Conservation (phyloP, 2,888 invertebrate species). For the Ophioninae sp. region DNA sequence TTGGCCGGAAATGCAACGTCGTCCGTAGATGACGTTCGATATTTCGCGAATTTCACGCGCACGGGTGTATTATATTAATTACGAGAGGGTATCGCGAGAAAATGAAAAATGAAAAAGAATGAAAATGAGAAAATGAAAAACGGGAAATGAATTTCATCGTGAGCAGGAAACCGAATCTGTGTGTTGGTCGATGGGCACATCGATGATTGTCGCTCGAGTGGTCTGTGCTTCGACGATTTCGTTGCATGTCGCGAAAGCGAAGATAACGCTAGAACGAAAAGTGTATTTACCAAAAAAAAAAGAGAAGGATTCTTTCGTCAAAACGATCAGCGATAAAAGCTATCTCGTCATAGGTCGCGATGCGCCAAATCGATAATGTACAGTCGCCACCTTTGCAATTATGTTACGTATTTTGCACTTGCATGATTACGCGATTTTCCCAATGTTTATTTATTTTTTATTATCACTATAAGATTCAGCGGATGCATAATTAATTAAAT, state of each 20-base stretch:
- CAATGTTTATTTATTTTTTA: neutral
- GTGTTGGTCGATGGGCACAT: constrained; percentile 27
- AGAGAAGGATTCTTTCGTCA: constrained; percentile 20
- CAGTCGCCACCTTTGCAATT: constrained; percentile 10
- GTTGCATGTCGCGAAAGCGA: constrained; percentile 20
- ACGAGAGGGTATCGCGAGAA: constrained; percentile 9
- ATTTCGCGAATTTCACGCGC: neutral
- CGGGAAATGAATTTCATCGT: constrained; percentile 56
- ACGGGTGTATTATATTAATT: constrained; percentile 43
- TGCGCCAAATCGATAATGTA: constrained; percentile 37
- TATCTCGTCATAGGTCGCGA: neutral
- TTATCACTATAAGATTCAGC: neutral
- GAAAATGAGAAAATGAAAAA: no score
- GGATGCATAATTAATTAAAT: neutral
- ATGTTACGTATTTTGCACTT: neutral
- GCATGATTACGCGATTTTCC: neutral
- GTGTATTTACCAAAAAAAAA: constrained; percentile 19
- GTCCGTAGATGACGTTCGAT: neutral
- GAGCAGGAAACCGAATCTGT: constrained; percentile 7
- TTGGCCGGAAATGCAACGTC: neutral
- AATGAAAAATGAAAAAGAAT: constrained; percentile 1
- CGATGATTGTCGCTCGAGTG: constrained; percentile 50
- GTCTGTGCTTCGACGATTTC: constrained; percentile 16
- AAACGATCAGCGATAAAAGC: constrained; percentile 51
- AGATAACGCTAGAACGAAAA: constrained; percentile 38